Evolutionary conservation across 2,797 vertebrate species (phyloP).

Genomic region (Sciurus carolinensis): DNA sequence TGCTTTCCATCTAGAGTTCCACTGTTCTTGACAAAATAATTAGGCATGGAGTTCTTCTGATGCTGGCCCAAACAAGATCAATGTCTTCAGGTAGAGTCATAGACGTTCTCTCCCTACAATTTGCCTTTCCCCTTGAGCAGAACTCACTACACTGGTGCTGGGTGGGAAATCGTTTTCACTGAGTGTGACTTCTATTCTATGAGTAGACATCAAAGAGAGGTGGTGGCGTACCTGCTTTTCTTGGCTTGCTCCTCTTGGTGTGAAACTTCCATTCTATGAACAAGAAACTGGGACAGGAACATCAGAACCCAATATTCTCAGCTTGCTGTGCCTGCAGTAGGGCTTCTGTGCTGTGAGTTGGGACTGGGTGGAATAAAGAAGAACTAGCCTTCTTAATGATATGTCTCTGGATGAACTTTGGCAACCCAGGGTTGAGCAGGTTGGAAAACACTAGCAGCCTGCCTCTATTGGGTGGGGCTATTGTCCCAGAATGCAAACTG

Average conservation of each 20-base stretch:
- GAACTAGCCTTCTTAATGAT: not conserved
- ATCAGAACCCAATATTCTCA: not conserved
- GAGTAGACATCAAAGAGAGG: no score
- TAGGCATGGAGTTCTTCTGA: not conserved
- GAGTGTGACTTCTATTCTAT: not conserved
- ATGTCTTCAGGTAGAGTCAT: rapidly evolving
- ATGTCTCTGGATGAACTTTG: not conserved
- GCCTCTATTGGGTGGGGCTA: not conserved
- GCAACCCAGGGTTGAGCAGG: not conserved
- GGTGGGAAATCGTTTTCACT: not conserved
- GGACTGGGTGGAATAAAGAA: not conserved
- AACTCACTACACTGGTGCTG: not conserved
- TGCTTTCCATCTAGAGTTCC: not conserved
- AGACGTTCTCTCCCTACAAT: not conserved
- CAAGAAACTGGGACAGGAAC: not conserved
- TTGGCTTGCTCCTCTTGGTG: not conserved
- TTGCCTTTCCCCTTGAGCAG: not conserved
- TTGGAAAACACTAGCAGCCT: not conserved
- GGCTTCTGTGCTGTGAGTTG: not conserved
- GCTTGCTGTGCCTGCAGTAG: not conserved
- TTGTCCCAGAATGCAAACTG: not conserved
- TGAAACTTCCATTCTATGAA: not conserved
- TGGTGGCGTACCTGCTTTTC: not conserved
- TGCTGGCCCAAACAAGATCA: not conserved
- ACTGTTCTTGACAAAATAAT: not conserved